Conservation (phyloP, 2,113 vertebrate species). For the Murina feae region DNA sequence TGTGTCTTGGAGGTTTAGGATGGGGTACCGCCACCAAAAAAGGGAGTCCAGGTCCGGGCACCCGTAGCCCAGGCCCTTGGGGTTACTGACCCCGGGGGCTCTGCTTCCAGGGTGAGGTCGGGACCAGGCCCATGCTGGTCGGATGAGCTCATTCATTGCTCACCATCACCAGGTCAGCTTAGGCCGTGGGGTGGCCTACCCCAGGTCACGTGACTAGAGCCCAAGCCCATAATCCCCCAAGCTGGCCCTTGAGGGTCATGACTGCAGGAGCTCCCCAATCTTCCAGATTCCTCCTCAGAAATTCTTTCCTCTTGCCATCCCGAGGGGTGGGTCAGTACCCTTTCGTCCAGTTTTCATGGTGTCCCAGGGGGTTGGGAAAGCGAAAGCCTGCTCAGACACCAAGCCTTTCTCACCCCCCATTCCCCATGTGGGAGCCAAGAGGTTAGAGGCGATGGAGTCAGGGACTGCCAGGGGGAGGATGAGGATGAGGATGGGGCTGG, state of each 20-base stretch:
- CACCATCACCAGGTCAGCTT: neutral
- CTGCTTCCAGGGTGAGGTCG: neutral
- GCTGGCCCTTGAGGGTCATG: neutral
- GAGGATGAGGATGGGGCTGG: neutral
- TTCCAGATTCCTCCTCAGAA: neutral
- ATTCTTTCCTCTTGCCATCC: neutral
- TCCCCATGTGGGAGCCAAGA: neutral
- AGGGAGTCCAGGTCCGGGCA: neutral
- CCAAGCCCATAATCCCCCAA: neutral
- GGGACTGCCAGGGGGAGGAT: neutral
- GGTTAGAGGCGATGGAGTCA: neutral
- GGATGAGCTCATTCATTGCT: conserved; percentile 4
- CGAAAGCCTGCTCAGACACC: neutral
- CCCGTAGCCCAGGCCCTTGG: neutral
- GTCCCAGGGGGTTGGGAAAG: neutral
- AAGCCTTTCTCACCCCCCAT: neutral
- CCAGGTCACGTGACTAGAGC: neutral
- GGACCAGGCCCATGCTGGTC: neutral
- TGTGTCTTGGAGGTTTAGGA: neutral
- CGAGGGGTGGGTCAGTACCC: neutral
- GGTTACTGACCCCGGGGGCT: neutral
- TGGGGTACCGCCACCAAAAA: neutral
- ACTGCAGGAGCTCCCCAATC: neutral
- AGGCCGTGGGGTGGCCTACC: neutral
- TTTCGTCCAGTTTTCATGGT: neutral